Base-by-base conservation (phyloP, 2,888 invertebrate genomes). In the Mimas tiliae region DNA sequence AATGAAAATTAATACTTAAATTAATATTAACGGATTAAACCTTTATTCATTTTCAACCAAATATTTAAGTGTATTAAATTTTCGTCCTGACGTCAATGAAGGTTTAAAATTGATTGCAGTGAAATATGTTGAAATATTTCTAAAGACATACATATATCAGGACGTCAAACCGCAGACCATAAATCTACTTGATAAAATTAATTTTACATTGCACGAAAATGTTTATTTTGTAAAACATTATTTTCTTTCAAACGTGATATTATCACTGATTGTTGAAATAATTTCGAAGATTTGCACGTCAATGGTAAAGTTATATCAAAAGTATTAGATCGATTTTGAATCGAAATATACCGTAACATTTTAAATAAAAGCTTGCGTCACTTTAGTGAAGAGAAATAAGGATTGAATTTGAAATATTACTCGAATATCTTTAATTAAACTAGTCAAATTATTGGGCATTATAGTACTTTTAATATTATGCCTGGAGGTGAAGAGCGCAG, bases 51-150 rank as follows among this genome's bases (percentile, higher is more conserved):
- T 42, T 21, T 1, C 14, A 58, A 38, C 8, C 55, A 58, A 11
- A 34, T 16, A 34, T 55, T 34, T 55, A 38, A 55, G 34, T n/a
- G n/a, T n/a, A n/a, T n/a, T n/a, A 38, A n/a, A 27, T 27, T 27
- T 27, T 27, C 38, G 16, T 16, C 16, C 34, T 34, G 55, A 38
- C 55, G n/a, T 11, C 38, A 58, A 58, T 42, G 42, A 6, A 58
- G 42, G 42, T 19, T 58, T 38, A 38, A 42, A 58, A 58, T 58
- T 58, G 42, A 58, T 58, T 19, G 42, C 58, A 58, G 58, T 16
- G 19, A 58, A 38, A 42, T 42, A 42, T 58, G 53, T 53, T 53
- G 33, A 34, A 42, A 42, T 19, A 58, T 58, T 52, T 58, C 58
- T 58, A 42, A 58, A 58, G 58, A 58, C 19, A 9, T 6, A 55